These are phyloP conservation scores for Cheilosia urbana DNA, from an alignment of 2,888 invertebrate species.

Conservation along the genomic window DNA sequence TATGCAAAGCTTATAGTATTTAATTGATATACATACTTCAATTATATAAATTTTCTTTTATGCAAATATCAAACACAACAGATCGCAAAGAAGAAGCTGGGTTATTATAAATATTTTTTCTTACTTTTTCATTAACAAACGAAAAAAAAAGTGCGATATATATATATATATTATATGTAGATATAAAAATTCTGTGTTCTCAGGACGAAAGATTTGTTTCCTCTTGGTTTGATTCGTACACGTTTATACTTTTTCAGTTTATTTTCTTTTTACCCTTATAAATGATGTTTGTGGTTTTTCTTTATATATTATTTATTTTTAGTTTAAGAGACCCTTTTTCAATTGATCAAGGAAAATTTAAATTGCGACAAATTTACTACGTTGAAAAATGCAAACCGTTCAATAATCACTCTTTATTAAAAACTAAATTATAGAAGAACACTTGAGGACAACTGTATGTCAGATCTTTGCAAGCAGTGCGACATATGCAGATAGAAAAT, in stretches of 20 bases:
- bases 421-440: no score
- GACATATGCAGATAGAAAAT: no score
- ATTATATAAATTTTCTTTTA: constrained; percentile 50
- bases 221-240: constrained; percentile 13
- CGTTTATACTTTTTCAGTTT: not conserved
- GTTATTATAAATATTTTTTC: constrained; percentile 15
- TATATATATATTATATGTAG: constrained; percentile 42
- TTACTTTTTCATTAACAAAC: constrained; percentile 20
- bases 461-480: no score
- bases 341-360: no score
- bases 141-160: constrained; percentile 59
- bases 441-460: no score
- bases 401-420: no score
- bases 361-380: no score
- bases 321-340: no score
- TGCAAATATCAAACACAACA: constrained; percentile 73
- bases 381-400: no score
- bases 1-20: constrained; percentile 61
- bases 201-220: constrained; percentile 68
- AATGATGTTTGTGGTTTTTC: not conserved
- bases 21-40: constrained; percentile 62
- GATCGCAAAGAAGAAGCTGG: constrained; percentile 68
- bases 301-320: no score
- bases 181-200: constrained; percentile 53
- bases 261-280: not conserved